Conservation (phyloP, 2,888 invertebrate species). For the Serrognathus titanus region DNA sequence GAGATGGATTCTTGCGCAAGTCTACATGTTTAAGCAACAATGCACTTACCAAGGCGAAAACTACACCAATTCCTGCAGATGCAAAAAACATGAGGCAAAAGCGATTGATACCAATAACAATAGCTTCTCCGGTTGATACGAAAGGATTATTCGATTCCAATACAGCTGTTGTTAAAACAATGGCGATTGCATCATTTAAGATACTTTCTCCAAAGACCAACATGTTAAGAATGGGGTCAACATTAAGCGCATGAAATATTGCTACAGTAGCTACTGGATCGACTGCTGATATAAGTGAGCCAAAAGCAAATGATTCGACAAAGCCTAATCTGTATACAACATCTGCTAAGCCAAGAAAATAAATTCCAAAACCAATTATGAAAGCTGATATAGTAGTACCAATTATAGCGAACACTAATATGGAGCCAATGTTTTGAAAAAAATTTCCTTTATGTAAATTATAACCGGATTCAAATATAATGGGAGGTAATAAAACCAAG, state of each 20-base stretch:
- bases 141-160: slow-evolving; percentile 67
- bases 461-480: slow-evolving; percentile 98
- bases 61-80: slow-evolving; percentile 93
- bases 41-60: slow-evolving; percentile 91
- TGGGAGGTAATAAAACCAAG: slow-evolving; percentile 92
- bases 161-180: slow-evolving; percentile 91
- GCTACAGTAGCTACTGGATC: slow-evolving; percentile 99
- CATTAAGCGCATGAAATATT: slow-evolving; percentile 95
- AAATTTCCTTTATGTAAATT: slow-evolving; percentile 97
- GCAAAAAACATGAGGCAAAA: slow-evolving; percentile 98
- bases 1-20: slow-evolving; percentile 92
- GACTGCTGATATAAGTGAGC: slow-evolving; percentile 95
- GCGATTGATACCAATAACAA: slow-evolving; percentile 80
- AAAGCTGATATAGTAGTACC: slow-evolving; percentile 97
- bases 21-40: slow-evolving; percentile 92
- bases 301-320: slow-evolving; percentile 98
- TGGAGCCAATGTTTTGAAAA: slow-evolving; percentile 98
- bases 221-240: slow-evolving; percentile 98
- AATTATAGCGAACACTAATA: slow-evolving; percentile 94
- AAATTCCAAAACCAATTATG: slow-evolving; percentile 94
- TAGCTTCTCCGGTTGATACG: slow-evolving; percentile 75
- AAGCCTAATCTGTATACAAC: slow-evolving; percentile 90
- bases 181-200: slow-evolving; percentile 97
- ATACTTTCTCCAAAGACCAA: slow-evolving; percentile 96
- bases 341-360: slow-evolving; percentile 86